Evolutionary conservation across 1,140 invertebrate species (phyloP).

Genomic region (Gonatopus flavifemur): DNA sequence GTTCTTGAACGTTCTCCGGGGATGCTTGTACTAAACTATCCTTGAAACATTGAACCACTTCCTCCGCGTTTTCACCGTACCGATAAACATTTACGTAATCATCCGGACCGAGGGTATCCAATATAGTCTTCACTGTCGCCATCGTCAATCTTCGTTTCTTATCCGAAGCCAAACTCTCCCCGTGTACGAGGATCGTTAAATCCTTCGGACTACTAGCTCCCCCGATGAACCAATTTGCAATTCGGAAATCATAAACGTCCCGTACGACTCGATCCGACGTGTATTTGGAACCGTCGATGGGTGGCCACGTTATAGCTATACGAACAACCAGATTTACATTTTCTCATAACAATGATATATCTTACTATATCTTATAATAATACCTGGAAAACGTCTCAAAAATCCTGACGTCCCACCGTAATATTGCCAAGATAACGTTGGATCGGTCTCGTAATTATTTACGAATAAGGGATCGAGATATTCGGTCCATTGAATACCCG

Average conservation of each 20-base stretch:
- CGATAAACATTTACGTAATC: slow-evolving; percentile 95
- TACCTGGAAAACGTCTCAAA: slow-evolving; percentile 90
- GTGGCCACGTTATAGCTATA: slow-evolving; percentile 73
- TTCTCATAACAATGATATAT: not conserved
- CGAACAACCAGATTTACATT: not conserved
- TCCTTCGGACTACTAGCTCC: slow-evolving; percentile 97
- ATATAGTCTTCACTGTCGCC: slow-evolving; percentile 80
- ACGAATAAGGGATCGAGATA: slow-evolving; percentile 87
- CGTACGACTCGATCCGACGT: slow-evolving; percentile 59
- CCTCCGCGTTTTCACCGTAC: slow-evolving; percentile 74
- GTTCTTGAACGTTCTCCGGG: slow-evolving; percentile 80
- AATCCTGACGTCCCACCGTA: slow-evolving; percentile 92
- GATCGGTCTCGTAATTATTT: slow-evolving; percentile 90
- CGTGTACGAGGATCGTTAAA: slow-evolving; percentile 87
- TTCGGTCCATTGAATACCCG: slow-evolving; percentile 90
- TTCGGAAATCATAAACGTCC: slow-evolving; percentile 85
- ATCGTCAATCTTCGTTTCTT: slow-evolving; percentile 81
- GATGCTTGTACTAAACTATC: slow-evolving; percentile 86
- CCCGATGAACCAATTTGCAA: slow-evolving; percentile 90
- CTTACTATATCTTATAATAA: not conserved
- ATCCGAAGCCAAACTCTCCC: slow-evolving; percentile 85
- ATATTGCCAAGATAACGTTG: slow-evolving; percentile 93
- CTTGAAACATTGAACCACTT: slow-evolving; percentile 83
- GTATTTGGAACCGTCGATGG: slow-evolving; percentile 56
- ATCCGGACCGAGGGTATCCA: slow-evolving; percentile 94